phyloP scores from a whole-genome alignment of 2,797 vertebrate species.

The Periophthalmus magnuspinnatus region DNA sequence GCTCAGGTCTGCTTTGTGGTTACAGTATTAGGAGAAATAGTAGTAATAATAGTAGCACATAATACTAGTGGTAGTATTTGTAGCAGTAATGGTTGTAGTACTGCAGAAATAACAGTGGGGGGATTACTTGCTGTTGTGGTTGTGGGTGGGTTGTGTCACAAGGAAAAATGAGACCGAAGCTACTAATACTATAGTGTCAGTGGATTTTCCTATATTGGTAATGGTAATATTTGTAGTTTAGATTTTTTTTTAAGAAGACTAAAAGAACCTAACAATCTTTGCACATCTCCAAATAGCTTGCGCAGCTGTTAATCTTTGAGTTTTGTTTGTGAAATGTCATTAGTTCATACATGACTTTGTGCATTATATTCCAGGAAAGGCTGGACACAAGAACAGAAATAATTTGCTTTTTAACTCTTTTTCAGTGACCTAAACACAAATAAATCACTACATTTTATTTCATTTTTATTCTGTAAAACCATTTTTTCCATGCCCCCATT shows the following conservation, averaged over 20 bases:
- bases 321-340: no score
- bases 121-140: background rate
- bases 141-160: background rate
- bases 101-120: background rate
- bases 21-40: background rate
- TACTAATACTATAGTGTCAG: background rate
- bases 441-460: background rate
- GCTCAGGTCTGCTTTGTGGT: background rate
- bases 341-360: no score
- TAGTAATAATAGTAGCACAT: background rate
- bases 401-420: background rate
- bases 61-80: background rate
- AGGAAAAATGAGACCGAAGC: background rate
- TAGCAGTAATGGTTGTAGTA: background rate
- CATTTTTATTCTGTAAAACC: background rate
- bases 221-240: no score
- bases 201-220: no score
- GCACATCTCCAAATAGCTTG: background rate
- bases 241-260: no score
- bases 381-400: no score
- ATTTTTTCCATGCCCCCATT: conserved; percentile 9
- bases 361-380: no score
- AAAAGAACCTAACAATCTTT: background rate
- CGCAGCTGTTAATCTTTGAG: no score
- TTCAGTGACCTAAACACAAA: background rate